These are phyloP conservation scores for Microcebus griseorufus DNA, from an alignment of 2,113 vertebrate species.

Conservation along the genomic window DNA sequence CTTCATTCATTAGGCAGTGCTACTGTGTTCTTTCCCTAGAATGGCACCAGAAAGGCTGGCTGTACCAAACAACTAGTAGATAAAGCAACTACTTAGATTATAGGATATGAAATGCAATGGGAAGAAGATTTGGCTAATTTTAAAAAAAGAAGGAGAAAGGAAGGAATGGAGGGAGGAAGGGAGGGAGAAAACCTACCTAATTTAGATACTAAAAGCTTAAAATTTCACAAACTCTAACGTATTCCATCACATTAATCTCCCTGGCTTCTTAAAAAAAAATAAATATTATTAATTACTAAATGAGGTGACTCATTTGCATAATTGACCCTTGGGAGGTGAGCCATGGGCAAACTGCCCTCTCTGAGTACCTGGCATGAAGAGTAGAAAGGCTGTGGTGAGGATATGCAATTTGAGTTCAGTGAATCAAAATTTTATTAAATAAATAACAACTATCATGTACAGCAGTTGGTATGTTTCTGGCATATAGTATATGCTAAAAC, in stretches of 20 bases:
- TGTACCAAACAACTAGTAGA: neutral
- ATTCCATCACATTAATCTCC: neutral
- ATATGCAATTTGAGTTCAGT: neutral
- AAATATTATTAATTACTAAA: neutral
- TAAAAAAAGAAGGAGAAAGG: neutral
- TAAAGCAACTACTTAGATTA: neutral
- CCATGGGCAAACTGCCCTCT: neutral
- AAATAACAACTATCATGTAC: neutral
- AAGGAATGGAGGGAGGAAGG: too few species aligned
- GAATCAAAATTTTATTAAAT: neutral
- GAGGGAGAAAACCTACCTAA: neutral
- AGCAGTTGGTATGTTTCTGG: neutral
- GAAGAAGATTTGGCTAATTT: neutral
- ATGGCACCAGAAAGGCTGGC: neutral
- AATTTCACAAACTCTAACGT: neutral
- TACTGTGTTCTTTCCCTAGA: neutral
- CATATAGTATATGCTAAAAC: neutral
- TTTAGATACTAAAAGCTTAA: neutral
- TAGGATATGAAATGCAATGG: neutral
- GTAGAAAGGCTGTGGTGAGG: neutral
- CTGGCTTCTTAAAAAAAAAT: neutral
- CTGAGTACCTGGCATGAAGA: neutral
- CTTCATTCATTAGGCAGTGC: slow-evolving; percentile 36
- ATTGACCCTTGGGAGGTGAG: neutral
- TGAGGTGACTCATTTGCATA: neutral